These are phyloP conservation scores for Chascanopsetta lugubris DNA, from an alignment of 2,113 vertebrate genomes.

Conservation along the genomic window DNA sequence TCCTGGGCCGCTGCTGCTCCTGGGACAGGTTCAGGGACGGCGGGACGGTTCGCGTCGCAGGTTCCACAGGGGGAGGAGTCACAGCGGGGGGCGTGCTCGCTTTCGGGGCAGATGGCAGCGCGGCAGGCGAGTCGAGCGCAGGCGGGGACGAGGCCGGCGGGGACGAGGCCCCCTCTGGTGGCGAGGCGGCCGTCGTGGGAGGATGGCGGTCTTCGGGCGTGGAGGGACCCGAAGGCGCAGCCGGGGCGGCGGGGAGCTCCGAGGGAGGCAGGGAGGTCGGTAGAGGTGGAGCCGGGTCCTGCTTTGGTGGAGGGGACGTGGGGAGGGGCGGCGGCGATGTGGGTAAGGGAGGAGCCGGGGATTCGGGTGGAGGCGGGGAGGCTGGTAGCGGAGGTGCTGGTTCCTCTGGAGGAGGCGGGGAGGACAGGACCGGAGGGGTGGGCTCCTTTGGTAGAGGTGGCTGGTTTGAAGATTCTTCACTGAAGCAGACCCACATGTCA, in stretches of 20 bases:
- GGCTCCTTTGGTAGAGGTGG: constrained; percentile 51
- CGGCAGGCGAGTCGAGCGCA: constrained; percentile 31
- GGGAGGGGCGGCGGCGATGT: constrained; percentile 60
- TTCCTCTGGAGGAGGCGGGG: constrained; percentile 75
- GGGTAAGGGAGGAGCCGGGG: constrained; percentile 64
- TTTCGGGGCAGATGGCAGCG: constrained; percentile 50
- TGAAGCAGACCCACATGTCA: constrained; percentile 94
- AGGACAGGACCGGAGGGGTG: constrained; percentile 50
- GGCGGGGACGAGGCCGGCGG: constrained; percentile 33
- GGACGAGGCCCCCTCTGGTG: constrained; percentile 44
- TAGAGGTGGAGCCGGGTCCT: constrained; percentile 56
- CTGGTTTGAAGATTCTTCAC: constrained; percentile 83
- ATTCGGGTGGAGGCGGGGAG: constrained; percentile 66
- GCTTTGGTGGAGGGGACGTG: too few relatives aligned
- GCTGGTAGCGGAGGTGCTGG: constrained; percentile 67
- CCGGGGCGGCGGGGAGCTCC: constrained; percentile 45
- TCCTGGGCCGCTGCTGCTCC: constrained; percentile 79
- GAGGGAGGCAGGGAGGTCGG: constrained; percentile 50
- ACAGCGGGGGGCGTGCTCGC: constrained; percentile 33
- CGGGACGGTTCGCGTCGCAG: constrained; percentile 69
- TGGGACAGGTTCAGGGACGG: constrained; percentile 84
- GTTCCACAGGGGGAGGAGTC: constrained; percentile 65
- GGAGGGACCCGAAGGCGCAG: constrained; percentile 38
- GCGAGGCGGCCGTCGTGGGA: constrained; percentile 17
- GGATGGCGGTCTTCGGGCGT: constrained; percentile 51